Base-by-base conservation (phyloP, 2,888 invertebrate species). In the Orchestes rusci region DNA sequence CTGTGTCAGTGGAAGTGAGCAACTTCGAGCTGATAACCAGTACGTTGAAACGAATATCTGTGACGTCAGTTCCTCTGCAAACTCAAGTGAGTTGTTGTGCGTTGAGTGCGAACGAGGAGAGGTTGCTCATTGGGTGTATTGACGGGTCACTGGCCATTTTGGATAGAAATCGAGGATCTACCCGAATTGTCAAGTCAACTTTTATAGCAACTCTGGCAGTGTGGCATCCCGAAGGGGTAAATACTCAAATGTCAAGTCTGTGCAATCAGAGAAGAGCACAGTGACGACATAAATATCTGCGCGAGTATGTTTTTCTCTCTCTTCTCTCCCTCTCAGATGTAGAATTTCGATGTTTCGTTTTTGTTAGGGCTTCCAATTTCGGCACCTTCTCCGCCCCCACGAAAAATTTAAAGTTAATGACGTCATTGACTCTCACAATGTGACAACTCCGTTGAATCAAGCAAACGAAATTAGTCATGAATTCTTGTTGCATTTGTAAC, bases 111-210 rank as follows among this genome's bases (percentile, higher is more conserved):
- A 84, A 84, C 65, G 79, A 82, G 57, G 80, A 83, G 56, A 59
- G 63, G 43, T 69, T 93, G 5, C 69, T 92, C 17, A 67, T 88
- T 32, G 88, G 89, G 5, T 91, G 91, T 60, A 84, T 87, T 36
- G 91, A 93, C 70, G 86, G 87, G 3, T 82, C 88, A 2, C 68
- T 94, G 49, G 85, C 84, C 29, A 69, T 93, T 16, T 77, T 88
- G 56, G 89, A 93, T 70, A 75, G 82, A 45, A 71, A 74, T 17
- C 77, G 80, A 51, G 85, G 87, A 33, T 74, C 84, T 1, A 89
- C 85, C 3, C 80, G 80, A 61, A 78, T 82, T 13, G 77, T 82
- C 3, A 82, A 84, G 65, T 81, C 85, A 42, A 80, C 84, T 42
- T 85, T 93, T 71, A 90, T 90, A 68, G 82, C 85, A 16, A 77